Percentiles rank a stretch among this genome's conserved stretches.
Conservation (phyloP, 1,140 invertebrate species). For the Rhagoletis pomonella region DNA sequence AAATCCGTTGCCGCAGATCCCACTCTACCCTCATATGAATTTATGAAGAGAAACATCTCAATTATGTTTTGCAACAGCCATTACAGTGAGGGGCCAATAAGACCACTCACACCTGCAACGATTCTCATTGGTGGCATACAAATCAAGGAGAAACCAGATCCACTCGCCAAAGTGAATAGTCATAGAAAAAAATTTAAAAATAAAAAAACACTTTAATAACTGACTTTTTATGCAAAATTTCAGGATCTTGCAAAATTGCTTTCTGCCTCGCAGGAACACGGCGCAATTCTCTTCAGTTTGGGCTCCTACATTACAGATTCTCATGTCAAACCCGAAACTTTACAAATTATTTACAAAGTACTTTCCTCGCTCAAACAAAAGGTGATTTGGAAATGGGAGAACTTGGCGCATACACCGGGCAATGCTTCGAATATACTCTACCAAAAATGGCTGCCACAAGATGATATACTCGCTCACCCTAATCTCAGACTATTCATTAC, state of each 20-base stretch:
- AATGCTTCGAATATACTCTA: slow-evolving; percentile 79
- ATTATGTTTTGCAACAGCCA: slow-evolving; percentile 67
- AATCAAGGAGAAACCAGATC: slow-evolving; percentile 68
- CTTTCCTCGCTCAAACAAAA: slow-evolving; percentile 76
- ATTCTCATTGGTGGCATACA: slow-evolving; percentile 75
- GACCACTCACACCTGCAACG: slow-evolving; percentile 71
- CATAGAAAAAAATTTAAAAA: no score
- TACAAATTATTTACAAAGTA: slow-evolving; percentile 73
- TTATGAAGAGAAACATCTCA: slow-evolving; percentile 61
- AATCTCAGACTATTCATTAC: slow-evolving; percentile 83
- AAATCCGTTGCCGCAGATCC: no score
- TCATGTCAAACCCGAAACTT: slow-evolving; percentile 70
- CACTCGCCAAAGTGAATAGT: slow-evolving; percentile 69
- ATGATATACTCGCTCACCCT: slow-evolving; percentile 80
- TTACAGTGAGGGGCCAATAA: slow-evolving; percentile 68
- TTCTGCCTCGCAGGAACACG: slow-evolving; percentile 74
- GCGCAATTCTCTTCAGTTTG: slow-evolving; percentile 79
- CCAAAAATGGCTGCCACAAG: slow-evolving; percentile 83
- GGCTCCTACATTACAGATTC: slow-evolving; percentile 76
- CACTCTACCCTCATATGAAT: not conserved
- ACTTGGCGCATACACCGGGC: slow-evolving; percentile 76
- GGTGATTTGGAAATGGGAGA: slow-evolving; percentile 79
- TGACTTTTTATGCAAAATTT: not conserved
- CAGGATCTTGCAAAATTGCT: slow-evolving; percentile 76
- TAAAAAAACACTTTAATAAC: no score